Base-by-base conservation (phyloP, 1,140 invertebrate genomes). In the Diachasma alloeum region DNA sequence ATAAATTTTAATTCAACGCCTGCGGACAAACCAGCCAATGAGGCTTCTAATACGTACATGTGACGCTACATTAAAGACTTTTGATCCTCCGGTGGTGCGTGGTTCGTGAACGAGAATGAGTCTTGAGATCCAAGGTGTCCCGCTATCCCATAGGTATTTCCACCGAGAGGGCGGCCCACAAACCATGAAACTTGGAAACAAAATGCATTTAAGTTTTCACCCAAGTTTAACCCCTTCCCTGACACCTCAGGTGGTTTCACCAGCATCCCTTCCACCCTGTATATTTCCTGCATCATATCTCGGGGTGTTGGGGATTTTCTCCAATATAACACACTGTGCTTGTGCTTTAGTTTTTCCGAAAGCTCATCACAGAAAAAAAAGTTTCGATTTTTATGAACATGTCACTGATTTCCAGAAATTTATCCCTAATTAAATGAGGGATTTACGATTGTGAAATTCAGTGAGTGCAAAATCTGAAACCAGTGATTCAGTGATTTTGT, bases 161-260 rank as follows among this genome's bases (percentile, higher is more conserved):
- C 59, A 9, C 19, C 9, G 19, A 24, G 15, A 26, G 11, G 9
- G 2, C 4, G n/a, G 48, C 4, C 19, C 19, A 19, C 19, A 63
- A 63, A 13, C 59, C 59, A 24, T 63, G 59, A 63, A 63, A 63
- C 59, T 63, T 63, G 22, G 11, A 63, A 63, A 63, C 59, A 63
- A 63, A 63, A 63, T 63, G 24, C 19, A 63, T 63, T 63, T 63
- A 63, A 63, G 59, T 63, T 63, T 63, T 63, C 59, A 31, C 24
- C 59, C 24, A 19, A 63, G 59, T 63, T 63, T 63, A 42, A 4
- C 24, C 22, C 24, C 15, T 13, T 63, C 6, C 59, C 24, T 15
- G 6, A 53, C 48, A 53, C 48, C 48, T 63, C 11, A 13, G 19
- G 19, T 26, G 11, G 10, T 19, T 63, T 63, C 59, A 8, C 59